These are phyloP conservation scores for Papilio aristodemus DNA, from an alignment of 1,140 invertebrate genomes.

Conservation along the genomic window DNA sequence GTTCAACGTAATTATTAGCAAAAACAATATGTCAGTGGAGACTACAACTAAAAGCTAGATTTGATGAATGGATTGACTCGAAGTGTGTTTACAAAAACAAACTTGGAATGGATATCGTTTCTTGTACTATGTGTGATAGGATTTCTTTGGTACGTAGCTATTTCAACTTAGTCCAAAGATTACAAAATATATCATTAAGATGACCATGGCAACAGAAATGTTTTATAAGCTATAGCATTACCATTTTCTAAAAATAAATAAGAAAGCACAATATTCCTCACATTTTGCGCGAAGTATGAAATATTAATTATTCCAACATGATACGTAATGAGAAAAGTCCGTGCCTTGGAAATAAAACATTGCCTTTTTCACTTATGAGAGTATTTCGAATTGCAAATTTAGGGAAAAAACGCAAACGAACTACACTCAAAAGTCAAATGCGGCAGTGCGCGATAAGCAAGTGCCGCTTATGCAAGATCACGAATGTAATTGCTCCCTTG, in stretches of 20 bases:
- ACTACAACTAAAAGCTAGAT: not conserved
- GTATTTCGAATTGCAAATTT: constrained; percentile 77
- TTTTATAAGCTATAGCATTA: too few relatives aligned
- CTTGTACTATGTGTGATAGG: not conserved
- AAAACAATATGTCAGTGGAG: constrained; percentile 8
- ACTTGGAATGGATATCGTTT: not conserved
- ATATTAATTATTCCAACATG: constrained; percentile 21
- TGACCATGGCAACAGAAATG: too few relatives aligned
- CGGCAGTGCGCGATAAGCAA: constrained; percentile 76
- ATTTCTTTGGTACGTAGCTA: not conserved
- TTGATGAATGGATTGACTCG: not conserved
- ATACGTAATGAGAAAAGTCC: constrained; percentile 34
- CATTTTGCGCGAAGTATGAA: not conserved
- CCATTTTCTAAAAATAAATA: too few relatives aligned
- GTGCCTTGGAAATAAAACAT: constrained; percentile 45
- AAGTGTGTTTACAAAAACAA: constrained; percentile 1
- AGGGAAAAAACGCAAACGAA: constrained; percentile 70
- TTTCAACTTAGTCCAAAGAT: not conserved
- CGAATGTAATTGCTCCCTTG: constrained; percentile 81
- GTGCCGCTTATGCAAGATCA: constrained; percentile 81
- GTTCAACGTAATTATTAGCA: constrained; percentile 22
- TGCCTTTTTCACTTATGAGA: constrained; percentile 55
- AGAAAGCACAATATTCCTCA: not conserved
- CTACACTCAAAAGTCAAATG: constrained; percentile 75
- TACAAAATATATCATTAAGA: too few relatives aligned